Base-by-base conservation (phyloP, 2,797 vertebrate species). In the Tokudaia tokunoshimensis region DNA sequence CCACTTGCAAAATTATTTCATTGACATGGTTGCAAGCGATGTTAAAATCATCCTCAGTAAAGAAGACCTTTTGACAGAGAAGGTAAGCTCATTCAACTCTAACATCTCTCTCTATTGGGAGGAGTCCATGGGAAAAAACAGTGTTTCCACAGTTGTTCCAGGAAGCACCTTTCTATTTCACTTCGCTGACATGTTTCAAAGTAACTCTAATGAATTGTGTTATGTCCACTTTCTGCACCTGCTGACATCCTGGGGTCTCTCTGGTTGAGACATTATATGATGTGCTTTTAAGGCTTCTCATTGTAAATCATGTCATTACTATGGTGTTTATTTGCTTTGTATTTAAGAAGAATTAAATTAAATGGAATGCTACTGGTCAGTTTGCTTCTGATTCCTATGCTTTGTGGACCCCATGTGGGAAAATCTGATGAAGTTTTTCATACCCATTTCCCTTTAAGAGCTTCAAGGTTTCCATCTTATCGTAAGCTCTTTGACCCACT, bases 1-100 rank as follows among this genome's bases (percentile, higher is more conserved):
- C 44, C 80, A 34, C 26, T 67, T 97, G 47, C 95, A 97, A 7
- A 65, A 17, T 61, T 4, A 41, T 11, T 93, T 96, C n/a, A 67
- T 97, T 22, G 74, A 94, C 41, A 79, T 44, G 0, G 75, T 97
- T 63, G 78, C 37, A 1, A 95, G 50, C 3, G 95, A 97, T 87
- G 94, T 83, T 3, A 81, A 97, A 87, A 29, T 7, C 31, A 75
- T 96, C n/a, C 65, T 94, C 44, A 85, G 67, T 11, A 80, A 29
- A 61, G 80, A 85, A 82, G 70, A 70, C 3, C 41, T 94, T 83
- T 83, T 92, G 11, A 22, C 80, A 44, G 26, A 20, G 1, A 74
- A 31, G 80, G 50, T 52, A 26, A 83, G 26, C 15, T 24, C 37
- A 74, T 75, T 88, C 55, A 47, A 34, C 26, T 44, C 70, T 34